Evolutionary conservation across 2,113 vertebrate species (phyloP).

Genomic region (rabbit (Oryctolagus cuniculus)): DNA sequence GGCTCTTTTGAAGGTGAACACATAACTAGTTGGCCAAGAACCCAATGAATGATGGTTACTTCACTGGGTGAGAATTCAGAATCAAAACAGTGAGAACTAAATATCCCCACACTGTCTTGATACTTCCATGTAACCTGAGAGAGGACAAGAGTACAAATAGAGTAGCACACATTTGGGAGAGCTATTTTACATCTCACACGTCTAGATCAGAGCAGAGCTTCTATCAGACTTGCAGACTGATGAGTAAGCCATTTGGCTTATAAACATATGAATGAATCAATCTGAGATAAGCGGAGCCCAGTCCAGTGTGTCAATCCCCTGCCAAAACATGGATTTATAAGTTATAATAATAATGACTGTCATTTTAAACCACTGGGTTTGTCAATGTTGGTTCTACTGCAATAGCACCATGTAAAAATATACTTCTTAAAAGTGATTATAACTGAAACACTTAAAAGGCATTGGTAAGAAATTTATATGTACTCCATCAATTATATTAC

Average conservation of each 20-base stretch:
- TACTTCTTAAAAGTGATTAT: not conserved
- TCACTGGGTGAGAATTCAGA: not conserved
- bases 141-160: not conserved
- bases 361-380: not conserved
- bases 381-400: not conserved
- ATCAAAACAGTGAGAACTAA: not conserved
- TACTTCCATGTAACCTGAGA: not conserved
- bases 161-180: not conserved
- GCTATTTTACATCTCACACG: not conserved
- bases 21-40: not conserved
- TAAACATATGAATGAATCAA: not conserved
- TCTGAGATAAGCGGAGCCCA: not conserved
- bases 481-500: not conserved
- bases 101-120: not conserved
- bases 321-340: not conserved
- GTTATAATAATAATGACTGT: not conserved
- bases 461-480: not conserved
- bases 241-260: not conserved
- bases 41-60: not conserved
- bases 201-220: not conserved
- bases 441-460: not conserved
- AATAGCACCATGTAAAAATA: not conserved
- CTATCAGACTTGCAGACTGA: not conserved
- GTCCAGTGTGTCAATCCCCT: no score
- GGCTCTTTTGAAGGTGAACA: not conserved